Evolutionary conservation across 2,888 invertebrate genomes (phyloP).

Genomic region (Athripsodes cinereus): DNA sequence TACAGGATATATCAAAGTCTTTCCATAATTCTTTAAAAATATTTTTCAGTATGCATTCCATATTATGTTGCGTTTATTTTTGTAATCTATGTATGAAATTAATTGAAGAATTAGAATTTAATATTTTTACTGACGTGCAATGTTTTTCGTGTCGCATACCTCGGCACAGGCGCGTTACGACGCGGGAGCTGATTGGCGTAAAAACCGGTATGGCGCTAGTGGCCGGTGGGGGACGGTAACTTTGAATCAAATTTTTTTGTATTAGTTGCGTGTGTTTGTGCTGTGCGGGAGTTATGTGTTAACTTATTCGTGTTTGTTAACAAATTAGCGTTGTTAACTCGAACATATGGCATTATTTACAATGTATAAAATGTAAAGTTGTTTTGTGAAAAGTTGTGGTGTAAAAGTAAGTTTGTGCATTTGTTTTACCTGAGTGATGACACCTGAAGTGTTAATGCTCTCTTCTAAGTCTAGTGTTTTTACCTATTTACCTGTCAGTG

Average conservation of each 20-base stretch:
- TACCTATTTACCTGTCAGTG: conserved; percentile 21
- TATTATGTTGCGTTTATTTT: too few relatives aligned
- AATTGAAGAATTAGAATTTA: not conserved
- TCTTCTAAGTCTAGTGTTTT: conserved; percentile 20
- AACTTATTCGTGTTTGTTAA: not conserved
- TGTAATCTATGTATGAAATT: not conserved
- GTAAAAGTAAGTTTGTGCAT: not conserved
- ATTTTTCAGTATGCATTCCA: too few relatives aligned
- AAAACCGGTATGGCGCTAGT: conserved; percentile 22
- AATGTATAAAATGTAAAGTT: not conserved
- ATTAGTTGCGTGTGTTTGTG: conserved; percentile 16
- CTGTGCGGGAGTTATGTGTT: conserved; percentile 9
- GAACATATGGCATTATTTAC: not conserved
- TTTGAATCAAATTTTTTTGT: conserved; percentile 37
- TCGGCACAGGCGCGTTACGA: conserved; percentile 26
- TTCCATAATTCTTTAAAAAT: too few relatives aligned
- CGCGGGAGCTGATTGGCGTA: conserved; percentile 34
- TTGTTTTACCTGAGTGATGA: conserved; percentile 21
- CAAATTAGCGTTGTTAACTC: not conserved
- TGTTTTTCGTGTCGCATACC: conserved; percentile 12
- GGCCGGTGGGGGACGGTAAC: conserved; percentile 36
- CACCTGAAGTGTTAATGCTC: conserved; percentile 17
- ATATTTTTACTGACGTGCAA: conserved; percentile 19
- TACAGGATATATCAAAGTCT: too few relatives aligned
- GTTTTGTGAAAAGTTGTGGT: not conserved